These are phyloP conservation scores for Phylloscopus collybita DNA, from an alignment of 2,797 vertebrate species.

Conservation along the genomic window DNA sequence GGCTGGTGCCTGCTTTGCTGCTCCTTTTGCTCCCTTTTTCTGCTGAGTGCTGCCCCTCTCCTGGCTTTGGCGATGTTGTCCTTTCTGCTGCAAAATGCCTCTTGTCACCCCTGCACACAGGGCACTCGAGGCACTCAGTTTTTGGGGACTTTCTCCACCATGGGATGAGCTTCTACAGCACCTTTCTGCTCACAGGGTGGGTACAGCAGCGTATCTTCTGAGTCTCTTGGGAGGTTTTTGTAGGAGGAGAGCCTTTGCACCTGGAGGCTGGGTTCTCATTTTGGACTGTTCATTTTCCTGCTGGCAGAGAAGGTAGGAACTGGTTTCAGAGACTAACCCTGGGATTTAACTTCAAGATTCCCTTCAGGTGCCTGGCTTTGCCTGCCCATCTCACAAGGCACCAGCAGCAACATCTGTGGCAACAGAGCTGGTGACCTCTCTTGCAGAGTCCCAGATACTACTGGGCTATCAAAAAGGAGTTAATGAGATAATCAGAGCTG, in stretches of 20 bases:
- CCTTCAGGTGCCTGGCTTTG: background rate
- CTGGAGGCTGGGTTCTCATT: background rate
- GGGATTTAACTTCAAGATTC: background rate
- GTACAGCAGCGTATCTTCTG: accelerated
- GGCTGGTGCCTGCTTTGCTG: background rate
- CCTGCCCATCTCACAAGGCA: background rate
- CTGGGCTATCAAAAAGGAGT: background rate
- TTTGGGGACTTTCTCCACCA: accelerated
- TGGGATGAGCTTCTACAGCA: background rate
- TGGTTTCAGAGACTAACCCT: background rate
- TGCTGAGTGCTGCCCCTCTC: background rate
- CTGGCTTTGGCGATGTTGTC: background rate
- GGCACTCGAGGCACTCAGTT: background rate
- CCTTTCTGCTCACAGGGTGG: background rate
- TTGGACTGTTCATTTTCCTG: background rate
- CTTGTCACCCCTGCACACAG: background rate
- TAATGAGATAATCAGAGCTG: constrained; percentile 13
- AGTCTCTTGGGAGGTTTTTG: background rate
- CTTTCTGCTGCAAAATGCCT: background rate
- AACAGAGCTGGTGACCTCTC: background rate
- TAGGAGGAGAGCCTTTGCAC: background rate
- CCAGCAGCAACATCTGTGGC: background rate
- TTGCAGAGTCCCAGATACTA: background rate
- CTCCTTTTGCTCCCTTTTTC: background rate
- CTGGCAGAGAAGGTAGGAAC: background rate